Conservation (phyloP, 2,797 vertebrate genomes). For the Phataginus tricuspis region DNA sequence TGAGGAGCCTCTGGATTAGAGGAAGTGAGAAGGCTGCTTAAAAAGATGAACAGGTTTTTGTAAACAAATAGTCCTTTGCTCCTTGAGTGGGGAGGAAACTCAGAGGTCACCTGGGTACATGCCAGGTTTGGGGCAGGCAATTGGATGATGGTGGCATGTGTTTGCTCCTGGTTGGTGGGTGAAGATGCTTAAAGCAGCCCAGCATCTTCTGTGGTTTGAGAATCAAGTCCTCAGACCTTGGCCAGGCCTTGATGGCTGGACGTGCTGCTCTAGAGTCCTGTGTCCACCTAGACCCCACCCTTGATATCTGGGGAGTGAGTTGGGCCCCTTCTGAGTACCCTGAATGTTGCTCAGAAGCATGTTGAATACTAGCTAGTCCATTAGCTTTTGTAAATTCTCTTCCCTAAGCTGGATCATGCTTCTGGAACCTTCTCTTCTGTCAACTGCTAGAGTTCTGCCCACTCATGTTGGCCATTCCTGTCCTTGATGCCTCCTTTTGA, state of each 20-base stretch:
- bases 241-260: neutral
- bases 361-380: neutral
- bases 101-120: neutral
- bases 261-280: neutral
- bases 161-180: neutral
- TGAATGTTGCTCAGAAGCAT: neutral
- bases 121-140: neutral
- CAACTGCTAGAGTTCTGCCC: neutral
- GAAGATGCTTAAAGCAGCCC: neutral
- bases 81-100: neutral
- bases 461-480: neutral
- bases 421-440: conserved; percentile 46
- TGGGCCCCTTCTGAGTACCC: neutral
- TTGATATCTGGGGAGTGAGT: neutral
- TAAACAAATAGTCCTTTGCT: neutral
- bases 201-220: neutral
- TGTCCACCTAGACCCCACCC: neutral
- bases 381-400: neutral
- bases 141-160: neutral
- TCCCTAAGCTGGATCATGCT: neutral
- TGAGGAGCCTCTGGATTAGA: neutral
- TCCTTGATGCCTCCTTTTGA: neutral
- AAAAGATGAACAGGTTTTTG: neutral
- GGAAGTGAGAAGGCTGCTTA: neutral
- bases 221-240: neutral